Evolutionary conservation across 2,113 vertebrate species (phyloP).

Genomic region (Donacobius atricapilla): DNA sequence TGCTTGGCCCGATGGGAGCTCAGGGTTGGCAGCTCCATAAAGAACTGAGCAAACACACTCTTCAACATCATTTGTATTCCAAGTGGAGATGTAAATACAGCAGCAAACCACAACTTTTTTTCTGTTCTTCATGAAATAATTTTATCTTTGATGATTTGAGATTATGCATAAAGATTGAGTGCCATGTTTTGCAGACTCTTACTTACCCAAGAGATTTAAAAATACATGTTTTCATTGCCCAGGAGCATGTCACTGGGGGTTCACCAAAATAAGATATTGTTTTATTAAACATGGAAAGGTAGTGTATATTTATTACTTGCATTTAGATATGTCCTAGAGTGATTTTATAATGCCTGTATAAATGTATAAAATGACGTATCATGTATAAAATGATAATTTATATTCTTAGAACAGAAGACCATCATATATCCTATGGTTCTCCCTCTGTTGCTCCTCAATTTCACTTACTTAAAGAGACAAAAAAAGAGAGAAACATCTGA

Average conservation of each 20-base stretch:
- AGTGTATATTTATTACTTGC: not conserved
- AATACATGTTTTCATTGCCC: not conserved
- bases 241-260: not conserved
- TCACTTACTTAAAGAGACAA: not conserved
- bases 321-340: not conserved
- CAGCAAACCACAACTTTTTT: not conserved
- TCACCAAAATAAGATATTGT: not conserved
- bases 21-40: slow-evolving; percentile 20
- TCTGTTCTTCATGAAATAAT: not conserved
- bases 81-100: slow-evolving; percentile 10
- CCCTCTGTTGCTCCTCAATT: not conserved
- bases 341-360: too few relatives aligned
- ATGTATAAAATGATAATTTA: not conserved
- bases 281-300: not conserved
- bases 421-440: not conserved
- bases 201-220: not conserved
- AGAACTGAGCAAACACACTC: not conserved
- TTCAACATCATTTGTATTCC: not conserved
- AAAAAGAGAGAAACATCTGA: not conserved
- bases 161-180: not conserved
- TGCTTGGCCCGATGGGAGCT: not conserved
- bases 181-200: not conserved
- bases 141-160: not conserved
- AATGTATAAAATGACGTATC: too few relatives aligned
- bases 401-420: not conserved